phyloP scores from a whole-genome alignment of 2,797 vertebrate species.

The Tenualosa thibaudeaui region DNA sequence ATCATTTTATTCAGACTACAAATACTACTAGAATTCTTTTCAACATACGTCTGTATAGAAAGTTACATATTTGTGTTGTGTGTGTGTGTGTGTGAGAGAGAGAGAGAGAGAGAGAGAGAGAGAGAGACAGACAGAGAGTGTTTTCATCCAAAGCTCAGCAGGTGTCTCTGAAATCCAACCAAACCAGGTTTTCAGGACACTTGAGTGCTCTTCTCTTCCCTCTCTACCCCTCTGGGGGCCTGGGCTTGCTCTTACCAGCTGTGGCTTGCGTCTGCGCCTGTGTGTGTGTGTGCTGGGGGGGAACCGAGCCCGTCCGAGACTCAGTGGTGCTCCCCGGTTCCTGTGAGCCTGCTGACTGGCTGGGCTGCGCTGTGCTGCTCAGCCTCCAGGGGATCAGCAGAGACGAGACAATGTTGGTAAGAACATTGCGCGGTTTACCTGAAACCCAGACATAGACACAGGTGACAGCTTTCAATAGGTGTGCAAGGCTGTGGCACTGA shows the following conservation, averaged over 20 bases:
- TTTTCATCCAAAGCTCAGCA: not conserved
- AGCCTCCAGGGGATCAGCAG: slow-evolving; percentile 44
- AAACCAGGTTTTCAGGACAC: slow-evolving; percentile 11
- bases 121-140: too few relatives aligned
- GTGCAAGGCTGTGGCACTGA: not conserved
- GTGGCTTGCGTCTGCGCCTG: not conserved
- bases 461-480: not conserved
- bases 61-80: not conserved
- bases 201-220: not conserved
- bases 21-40: not conserved
- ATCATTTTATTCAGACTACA: not conserved
- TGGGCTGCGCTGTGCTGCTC: slow-evolving; percentile 37
- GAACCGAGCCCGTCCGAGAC: not conserved
- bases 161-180: not conserved
- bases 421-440: slow-evolving; percentile 25
- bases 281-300: slow-evolving; percentile 14
- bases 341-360: not conserved
- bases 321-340: not conserved
- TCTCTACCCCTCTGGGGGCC: not conserved
- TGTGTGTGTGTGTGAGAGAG: not conserved
- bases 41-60: not conserved
- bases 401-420: slow-evolving; percentile 42
- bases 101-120: too few relatives aligned
- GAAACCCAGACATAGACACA: not conserved
- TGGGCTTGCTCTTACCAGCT: not conserved